Base-by-base conservation (phyloP, 2,888 invertebrate species). In the Xanthostigma xanthostigma region DNA sequence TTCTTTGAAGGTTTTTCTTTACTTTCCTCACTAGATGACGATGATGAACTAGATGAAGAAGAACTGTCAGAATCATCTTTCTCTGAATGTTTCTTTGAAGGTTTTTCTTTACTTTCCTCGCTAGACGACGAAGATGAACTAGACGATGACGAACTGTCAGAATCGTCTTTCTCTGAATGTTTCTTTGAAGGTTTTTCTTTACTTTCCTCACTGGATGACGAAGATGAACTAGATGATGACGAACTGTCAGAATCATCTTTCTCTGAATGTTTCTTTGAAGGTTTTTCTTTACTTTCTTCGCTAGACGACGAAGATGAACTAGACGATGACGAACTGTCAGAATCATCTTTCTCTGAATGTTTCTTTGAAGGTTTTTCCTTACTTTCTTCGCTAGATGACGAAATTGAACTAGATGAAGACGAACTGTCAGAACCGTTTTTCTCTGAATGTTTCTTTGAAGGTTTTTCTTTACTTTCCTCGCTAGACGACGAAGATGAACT, bases 201-300 rank as follows among this genome's bases (percentile, higher is more conserved):
- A 5, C 11, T 38, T 12, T 36, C 37, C 6, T 45, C 39, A 11
- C 39, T 33, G 8, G 37, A 17, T 1, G 37, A 12, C 6, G 17
- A 17, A 27, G 37, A 38, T 14, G 13, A 27, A 27, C 12, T 14
- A 9, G 40, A 39, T 39, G 40, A 38, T 5, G 38, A 38, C n/a
- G 38, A 39, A 39, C 40, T 39, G 17, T 39, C 17, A 9, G 43
- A 33, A 10, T 17, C n/a, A 13, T 27, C 39, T 4, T 17, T 17
- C 17, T 17, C 17, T 17, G 17, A 11, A 45, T 50, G 43, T 12
- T 50, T 6, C 44, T 12, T 42, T 46, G 53, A 33, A 33, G 45
- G 34, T 6, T 41, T 48, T 17, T 65, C 64, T 12, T 67, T 46
- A 0, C 69, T 54, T 46, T 69, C 65, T 1, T 33, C 34, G 33